Conservation (phyloP, 92 coral and sea anemone species). For the Phenganax marumi region DNA sequence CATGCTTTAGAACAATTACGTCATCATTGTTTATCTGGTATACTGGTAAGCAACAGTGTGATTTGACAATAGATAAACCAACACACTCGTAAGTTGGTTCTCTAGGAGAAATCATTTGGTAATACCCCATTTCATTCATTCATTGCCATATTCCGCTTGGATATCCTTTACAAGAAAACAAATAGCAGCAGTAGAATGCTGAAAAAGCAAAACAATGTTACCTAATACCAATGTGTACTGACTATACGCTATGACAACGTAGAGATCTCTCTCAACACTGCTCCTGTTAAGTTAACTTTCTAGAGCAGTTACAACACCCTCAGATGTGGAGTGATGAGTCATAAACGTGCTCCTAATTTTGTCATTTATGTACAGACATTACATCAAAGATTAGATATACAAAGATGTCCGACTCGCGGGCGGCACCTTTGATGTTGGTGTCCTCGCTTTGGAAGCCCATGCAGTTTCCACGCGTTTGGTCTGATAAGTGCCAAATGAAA, state of each 20-base stretch:
- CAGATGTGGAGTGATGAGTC: neutral
- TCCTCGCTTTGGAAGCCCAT: too few relatives aligned
- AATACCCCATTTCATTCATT: conserved; percentile 23
- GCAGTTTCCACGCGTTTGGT: too few relatives aligned
- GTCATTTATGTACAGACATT: neutral
- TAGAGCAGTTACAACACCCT: neutral
- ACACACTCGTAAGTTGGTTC: neutral
- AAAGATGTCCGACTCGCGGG: too few relatives aligned
- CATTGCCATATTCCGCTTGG: conserved; percentile 3
- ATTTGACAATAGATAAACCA: neutral
- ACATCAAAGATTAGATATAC: too few relatives aligned
- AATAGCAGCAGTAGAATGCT: conserved; percentile 2
- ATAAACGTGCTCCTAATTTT: neutral
- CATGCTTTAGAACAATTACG: neutral
- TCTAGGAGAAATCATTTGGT: neutral
- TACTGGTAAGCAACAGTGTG: neutral
- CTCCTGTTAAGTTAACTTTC: neutral
- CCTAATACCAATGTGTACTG: conserved; percentile 2
- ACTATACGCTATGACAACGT: conserved; percentile 4
- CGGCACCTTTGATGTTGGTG: too few relatives aligned
- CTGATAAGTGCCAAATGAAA: too few relatives aligned
- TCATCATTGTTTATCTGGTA: neutral
- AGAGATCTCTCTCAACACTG: neutral
- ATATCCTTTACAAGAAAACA: conserved; percentile 1
- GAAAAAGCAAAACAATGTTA: neutral